phyloP scores from a whole-genome alignment of 2,113 vertebrate species.

The Nymphicus hollandicus region DNA sequence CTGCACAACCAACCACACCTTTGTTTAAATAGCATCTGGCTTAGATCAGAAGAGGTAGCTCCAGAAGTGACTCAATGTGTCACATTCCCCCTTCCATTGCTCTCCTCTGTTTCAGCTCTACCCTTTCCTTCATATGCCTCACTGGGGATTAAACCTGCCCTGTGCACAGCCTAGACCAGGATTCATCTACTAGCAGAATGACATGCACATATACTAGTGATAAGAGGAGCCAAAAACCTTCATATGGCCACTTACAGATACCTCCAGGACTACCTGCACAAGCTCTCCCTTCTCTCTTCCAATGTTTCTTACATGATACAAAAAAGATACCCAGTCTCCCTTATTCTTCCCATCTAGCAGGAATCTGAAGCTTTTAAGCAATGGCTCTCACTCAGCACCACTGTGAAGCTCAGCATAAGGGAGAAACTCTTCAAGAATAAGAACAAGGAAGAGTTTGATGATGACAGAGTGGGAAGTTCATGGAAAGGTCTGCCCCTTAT shows the following conservation, averaged over 20 bases:
- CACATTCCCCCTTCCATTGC: background rate
- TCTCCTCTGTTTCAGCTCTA: background rate
- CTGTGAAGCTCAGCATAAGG: background rate
- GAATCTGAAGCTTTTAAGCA: background rate
- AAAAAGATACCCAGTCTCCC: background rate
- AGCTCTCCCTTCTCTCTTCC: background rate
- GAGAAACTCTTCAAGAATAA: background rate
- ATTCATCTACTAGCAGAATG: background rate
- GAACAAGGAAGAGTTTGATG: background rate
- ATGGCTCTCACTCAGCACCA: background rate
- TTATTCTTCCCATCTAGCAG: background rate
- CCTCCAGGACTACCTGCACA: background rate
- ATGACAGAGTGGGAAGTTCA: background rate
- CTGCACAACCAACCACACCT: background rate
- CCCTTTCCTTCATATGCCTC: background rate
- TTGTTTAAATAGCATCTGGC: background rate
- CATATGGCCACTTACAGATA: background rate
- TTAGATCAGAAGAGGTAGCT: background rate
- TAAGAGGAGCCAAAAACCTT: background rate
- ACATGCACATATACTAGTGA: fast-evolving
- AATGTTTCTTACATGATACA: background rate
- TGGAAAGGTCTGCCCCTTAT: background rate
- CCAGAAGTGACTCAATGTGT: fast-evolving
- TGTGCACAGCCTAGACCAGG: background rate
- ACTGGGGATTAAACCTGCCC: background rate